Conservation (phyloP, 2,113 vertebrate genomes). For the Amphilophus citrinellus region DNA sequence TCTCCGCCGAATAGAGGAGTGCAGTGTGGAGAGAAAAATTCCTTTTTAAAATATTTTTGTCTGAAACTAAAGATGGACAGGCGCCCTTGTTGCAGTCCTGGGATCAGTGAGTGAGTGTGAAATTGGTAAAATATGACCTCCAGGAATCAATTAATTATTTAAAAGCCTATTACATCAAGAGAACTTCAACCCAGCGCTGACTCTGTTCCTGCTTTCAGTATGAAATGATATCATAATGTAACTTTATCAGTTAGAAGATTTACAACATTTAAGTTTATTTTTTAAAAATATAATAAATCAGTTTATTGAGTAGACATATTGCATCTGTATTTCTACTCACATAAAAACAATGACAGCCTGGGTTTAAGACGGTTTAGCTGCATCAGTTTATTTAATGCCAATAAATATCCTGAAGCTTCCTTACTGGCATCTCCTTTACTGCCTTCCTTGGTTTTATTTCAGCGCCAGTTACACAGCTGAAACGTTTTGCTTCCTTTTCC, state of each 20-base stretch:
- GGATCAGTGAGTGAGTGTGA: neutral
- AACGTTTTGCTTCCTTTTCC: neutral
- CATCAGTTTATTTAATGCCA: neutral
- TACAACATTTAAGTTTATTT: neutral
- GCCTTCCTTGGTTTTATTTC: conserved; percentile 7
- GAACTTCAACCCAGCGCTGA: neutral
- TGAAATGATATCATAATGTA: neutral
- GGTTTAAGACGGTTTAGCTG: neutral
- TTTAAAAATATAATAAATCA: neutral
- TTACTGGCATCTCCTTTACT: neutral
- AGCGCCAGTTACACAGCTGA: neutral
- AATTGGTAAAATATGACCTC: conserved; percentile 5
- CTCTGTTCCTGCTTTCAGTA: neutral
- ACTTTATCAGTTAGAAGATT: neutral
- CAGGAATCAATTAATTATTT: neutral
- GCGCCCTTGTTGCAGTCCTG: conserved; percentile 8
- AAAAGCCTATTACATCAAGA: neutral
- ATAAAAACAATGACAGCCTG: neutral
- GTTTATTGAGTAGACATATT: neutral
- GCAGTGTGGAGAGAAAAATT: neutral
- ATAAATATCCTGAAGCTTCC: neutral
- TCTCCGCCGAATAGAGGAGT: neutral
- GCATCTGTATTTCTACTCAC: neutral
- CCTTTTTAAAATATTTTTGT: neutral
- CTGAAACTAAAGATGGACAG: conserved; percentile 6